A percentile compares a stretch with the other conserved stretches of the same genome.
Evolutionary conservation across 53 echinoderm and acorn worm species (phyloP).

Genomic region (Actinopyga echinites): DNA sequence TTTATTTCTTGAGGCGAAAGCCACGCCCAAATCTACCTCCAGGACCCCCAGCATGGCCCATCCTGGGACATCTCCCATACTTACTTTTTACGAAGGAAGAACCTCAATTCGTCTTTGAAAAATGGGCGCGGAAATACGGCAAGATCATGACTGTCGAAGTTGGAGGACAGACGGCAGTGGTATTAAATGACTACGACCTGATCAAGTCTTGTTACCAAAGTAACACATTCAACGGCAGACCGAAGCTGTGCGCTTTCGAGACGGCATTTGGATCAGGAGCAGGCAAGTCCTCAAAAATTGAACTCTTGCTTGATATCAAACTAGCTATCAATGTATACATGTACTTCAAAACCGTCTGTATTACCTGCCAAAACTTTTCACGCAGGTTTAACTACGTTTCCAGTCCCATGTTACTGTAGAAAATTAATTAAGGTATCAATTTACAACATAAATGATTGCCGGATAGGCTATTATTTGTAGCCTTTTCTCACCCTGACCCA

Average conservation of each 20-base stretch:
- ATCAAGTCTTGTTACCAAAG: conserved; percentile 18
- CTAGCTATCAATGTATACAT: no score
- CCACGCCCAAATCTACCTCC: background rate
- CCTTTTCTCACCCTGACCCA: no score
- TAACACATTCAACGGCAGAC: conserved; percentile 26
- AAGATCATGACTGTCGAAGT: conserved; percentile 33
- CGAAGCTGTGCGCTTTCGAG: conserved; percentile 15
- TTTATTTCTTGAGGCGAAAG: background rate
- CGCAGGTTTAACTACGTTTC: no score
- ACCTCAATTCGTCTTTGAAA: conserved; percentile 47
- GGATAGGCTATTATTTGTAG: no score
- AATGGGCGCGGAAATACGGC: conserved; percentile 28
- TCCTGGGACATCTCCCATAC: conserved; percentile 27
- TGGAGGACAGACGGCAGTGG: conserved; percentile 42
- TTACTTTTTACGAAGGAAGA: conserved; percentile 34
- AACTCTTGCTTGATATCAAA: no score
- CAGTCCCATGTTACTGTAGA: no score
- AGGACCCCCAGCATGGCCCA: conserved; percentile 36
- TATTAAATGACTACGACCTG: conserved; percentile 30
- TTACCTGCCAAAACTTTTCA: no score
- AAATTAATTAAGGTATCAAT: no score
- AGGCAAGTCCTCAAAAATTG: background rate
- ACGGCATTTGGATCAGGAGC: conserved; percentile 16
- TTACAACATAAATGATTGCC: no score
- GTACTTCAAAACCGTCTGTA: no score